Base-by-base conservation (phyloP, 2,888 invertebrate genomes). In the Plusia festucae region DNA sequence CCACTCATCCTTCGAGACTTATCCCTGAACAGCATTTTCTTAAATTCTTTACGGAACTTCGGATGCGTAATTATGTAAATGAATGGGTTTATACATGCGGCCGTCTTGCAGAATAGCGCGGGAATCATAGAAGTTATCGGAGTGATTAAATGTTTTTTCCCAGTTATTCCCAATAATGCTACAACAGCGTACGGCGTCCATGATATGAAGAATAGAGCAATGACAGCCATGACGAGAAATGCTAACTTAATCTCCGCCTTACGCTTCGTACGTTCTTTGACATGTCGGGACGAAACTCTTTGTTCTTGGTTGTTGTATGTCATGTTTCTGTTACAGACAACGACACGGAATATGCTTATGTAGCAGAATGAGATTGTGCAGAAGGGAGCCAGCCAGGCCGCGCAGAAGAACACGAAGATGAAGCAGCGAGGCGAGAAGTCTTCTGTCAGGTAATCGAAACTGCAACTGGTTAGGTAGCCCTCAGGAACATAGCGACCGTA, bases 131-230 rank as follows among this genome's bases (percentile, higher is more conserved):
- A 97, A 5, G 95, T 90, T 34, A 96, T 83, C 0, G 98, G 98
- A 0, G 97, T 96, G 46, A 98, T 95, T 15, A 96, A 88, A 27
- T 96, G 89, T 70, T 96, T 96, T 79, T 96, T 91, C 2, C 97
- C 97, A 70, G 96, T 96, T 76, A 97, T 96, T 0, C 98, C 98
- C 22, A 98, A 86, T 32, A 98, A 94, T 15, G 98, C 96, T 0
- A 98, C 96, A 0, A 97, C 89, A 0, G 98, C 97, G 85, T 98
- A 98, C 0, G 98, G 98, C 0, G 97, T 97, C 98, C 98, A 98
- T 0, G 98, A 97, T 11, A 97, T 82, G 83, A 98, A 97, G 96
- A 98, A 98, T 70, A 98, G 85, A 0, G 95, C 95, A 69, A 98
- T 97, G 0, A 97, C 96, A 22, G 95, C 95, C 65, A 97, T 96